A percentile compares a stretch with the other conserved stretches of the same genome.
phyloP scores from a whole-genome alignment of 2,888 invertebrate species.

The Volucella zonaria region DNA sequence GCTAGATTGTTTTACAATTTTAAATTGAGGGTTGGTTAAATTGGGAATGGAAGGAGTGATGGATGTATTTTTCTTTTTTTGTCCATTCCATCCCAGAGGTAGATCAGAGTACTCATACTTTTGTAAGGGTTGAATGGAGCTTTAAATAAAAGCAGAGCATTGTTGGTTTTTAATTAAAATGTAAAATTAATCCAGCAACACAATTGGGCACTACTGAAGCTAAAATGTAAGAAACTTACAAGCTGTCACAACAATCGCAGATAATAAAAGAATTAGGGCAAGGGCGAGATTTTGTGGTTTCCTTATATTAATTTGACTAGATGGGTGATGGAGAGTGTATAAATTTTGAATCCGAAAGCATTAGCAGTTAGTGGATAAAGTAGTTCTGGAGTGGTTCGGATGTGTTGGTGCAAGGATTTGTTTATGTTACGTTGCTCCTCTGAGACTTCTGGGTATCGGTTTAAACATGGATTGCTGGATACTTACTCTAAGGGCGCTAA shows the following conservation, averaged over 20 bases:
- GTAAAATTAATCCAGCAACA: slow-evolving; percentile 60
- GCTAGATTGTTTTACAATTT: neutral
- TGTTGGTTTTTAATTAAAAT: slow-evolving; percentile 74
- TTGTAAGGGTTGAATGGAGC: slow-evolving; percentile 25
- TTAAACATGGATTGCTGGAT: too few species aligned
- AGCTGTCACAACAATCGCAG: slow-evolving; percentile 61
- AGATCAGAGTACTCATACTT: neutral
- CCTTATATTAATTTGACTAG: too few species aligned
- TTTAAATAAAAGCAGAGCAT: slow-evolving; percentile 21
- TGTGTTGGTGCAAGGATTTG: too few species aligned
- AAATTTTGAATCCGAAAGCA: too few species aligned
- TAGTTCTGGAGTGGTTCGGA: too few species aligned
- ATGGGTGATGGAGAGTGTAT: too few species aligned
- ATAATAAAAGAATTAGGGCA: slow-evolving; percentile 30
- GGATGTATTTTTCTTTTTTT: slow-evolving; percentile 6
- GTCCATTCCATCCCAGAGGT: neutral
- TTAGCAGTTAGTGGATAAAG: too few species aligned
- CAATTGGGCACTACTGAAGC: slow-evolving; percentile 38
- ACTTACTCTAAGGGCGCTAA: too few species aligned
- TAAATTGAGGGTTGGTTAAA: neutral
- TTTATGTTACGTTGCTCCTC: too few species aligned
- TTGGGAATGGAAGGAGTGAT: neutral
- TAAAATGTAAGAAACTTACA: slow-evolving; percentile 47
- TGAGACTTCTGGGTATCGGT: too few species aligned
- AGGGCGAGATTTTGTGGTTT: slow-evolving; percentile 1